Conservation (phyloP, 2,888 invertebrate species). For the Papilio gigon region DNA sequence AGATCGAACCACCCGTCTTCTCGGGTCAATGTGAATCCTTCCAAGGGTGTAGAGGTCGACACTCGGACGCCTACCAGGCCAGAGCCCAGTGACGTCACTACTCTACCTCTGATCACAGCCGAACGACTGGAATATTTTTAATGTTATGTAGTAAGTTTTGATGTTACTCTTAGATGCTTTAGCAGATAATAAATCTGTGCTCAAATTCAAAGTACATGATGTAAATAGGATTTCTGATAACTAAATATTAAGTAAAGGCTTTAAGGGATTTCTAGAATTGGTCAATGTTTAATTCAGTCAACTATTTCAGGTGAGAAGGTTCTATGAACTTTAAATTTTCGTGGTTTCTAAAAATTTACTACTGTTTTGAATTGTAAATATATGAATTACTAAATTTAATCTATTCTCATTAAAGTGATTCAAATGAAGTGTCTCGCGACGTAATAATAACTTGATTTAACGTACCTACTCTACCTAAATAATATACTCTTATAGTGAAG, state of each 20-base stretch:
- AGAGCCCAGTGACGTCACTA: constrained; percentile 94
- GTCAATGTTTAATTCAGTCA: constrained; percentile 6
- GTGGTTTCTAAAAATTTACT: not conserved
- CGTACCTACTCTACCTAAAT: constrained; percentile 48
- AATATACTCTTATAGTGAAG: constrained; percentile 45
- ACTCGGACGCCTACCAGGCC: constrained; percentile 98
- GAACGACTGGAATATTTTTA: constrained; percentile 89
- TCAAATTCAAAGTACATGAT: constrained; percentile 8
- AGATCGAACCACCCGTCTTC: constrained; percentile 99
- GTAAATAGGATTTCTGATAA: constrained; percentile 18
- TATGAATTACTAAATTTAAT: not conserved
- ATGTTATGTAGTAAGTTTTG: constrained; percentile 28
- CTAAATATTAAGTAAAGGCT: constrained; percentile 29
- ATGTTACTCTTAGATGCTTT: not conserved
- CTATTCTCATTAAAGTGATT: constrained; percentile 11
- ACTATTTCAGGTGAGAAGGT: constrained; percentile 24
- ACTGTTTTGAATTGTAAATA: constrained; percentile 10
- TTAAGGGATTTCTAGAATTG: constrained; percentile 22
- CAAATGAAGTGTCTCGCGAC: constrained; percentile 20
- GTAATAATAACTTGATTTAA: constrained; percentile 18
- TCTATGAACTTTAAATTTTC: constrained; percentile 10
- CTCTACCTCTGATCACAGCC: constrained; percentile 97
- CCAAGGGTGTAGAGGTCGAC: constrained; percentile 95
- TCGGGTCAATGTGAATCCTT: constrained; percentile 96
- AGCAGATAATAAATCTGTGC: constrained; percentile 23